These are phyloP conservation scores for Tineola bisselliella DNA, from an alignment of 2,888 invertebrate genomes.

Conservation along the genomic window DNA sequence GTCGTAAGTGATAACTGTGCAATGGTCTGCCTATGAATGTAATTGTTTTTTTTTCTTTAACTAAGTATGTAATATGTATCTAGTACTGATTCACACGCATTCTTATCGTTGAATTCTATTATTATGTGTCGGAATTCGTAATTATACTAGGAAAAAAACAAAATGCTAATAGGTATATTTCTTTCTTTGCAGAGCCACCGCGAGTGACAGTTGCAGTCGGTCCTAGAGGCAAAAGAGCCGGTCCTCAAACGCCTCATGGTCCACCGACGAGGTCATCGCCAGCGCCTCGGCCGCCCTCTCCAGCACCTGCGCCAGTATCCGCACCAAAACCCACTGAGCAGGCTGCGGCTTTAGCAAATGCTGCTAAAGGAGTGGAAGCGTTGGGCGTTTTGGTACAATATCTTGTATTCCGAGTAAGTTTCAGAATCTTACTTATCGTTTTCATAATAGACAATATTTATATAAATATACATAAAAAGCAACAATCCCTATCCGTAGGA, in stretches of 20 bases:
- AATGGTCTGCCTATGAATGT: background rate
- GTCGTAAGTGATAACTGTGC: background rate
- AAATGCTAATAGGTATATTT: background rate
- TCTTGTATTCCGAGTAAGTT: constrained; percentile 78
- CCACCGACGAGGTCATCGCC: constrained; percentile 30
- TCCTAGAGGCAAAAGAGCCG: constrained; percentile 55
- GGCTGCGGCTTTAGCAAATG: constrained; percentile 53
- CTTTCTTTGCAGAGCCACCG: constrained; percentile 40
- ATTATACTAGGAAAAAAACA: no score
- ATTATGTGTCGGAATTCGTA: no score
- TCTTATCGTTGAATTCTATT: no score
- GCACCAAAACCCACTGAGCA: constrained; percentile 28
- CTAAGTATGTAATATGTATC: background rate
- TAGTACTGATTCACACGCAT: no score
- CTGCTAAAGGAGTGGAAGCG: constrained; percentile 80
- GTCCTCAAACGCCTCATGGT: constrained; percentile 28
- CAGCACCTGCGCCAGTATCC: constrained; percentile 27
- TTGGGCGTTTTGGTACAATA: constrained; percentile 87
- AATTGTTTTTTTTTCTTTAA: background rate
- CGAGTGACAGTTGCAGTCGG: constrained; percentile 52
- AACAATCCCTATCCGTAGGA: no score
- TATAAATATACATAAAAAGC: no score
- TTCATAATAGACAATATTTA: no score
- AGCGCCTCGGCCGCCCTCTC: constrained; percentile 28
- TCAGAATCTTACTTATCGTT: constrained; percentile 8